Base-by-base conservation (phyloP, 2,797 vertebrate genomes). In the Epinephelus awoara region DNA sequence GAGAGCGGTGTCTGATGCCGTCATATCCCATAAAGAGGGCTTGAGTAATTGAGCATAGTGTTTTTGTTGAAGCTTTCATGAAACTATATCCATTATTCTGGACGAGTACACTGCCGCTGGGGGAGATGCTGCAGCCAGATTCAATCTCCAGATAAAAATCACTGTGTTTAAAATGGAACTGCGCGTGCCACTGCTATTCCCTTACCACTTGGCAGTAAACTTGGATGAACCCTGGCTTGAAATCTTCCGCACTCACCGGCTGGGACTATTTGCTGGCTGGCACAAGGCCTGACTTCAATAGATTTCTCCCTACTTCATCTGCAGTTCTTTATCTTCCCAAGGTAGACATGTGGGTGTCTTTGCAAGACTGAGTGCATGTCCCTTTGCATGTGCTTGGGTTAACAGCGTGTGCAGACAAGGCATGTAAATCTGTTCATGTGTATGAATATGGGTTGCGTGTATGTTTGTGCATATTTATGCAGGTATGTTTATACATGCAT, bases 61-160 rank as follows among this genome's bases (percentile, higher is more conserved):
- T 90, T 87, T 91, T 89, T 83, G 79, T 84, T 89, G 79, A 85
- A 84, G 77, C 80, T 77, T 86, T 80, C 77, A 88, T 87, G 82
- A 92, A 89, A 85, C 83, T 67, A 67, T 78, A 89, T 90, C 86
- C 73, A 84, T 91, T 92, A 92, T 92, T 89, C 89, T 88, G 83
- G 84, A 84, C 46, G 61, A 90, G 82, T 75, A 83, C 77, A 85
- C 85, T 79, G 89, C 77, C 59, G 55, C 82, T 86, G 84, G 84
- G 90, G 86, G 71, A 87, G 85, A 91, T 80, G 85, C 85, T 56
- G 67, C 80, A 88, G 91, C 92, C 85, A 91, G 88, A 91, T 93
- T 88, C 83, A 90, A 92, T 93, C 90, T 91, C 82, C 64, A 90
- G 90, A 92, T 90, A 92, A 89, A 88, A 91, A 90, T 87, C 79